Evolutionary conservation across 2,888 invertebrate genomes (phyloP).

Genomic region (Marronus borbonicus): DNA sequence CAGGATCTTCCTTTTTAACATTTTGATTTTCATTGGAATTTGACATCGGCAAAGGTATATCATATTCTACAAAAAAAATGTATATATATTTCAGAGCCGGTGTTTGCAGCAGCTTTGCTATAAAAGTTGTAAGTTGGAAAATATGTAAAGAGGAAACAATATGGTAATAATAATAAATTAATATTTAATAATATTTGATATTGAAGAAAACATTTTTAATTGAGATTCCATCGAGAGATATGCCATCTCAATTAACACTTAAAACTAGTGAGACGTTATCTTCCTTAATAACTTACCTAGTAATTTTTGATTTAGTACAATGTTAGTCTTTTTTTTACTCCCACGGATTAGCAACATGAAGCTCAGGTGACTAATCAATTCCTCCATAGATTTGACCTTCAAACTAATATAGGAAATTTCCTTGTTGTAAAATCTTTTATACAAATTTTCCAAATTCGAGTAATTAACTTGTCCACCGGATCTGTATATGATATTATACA

Average conservation of each 20-base stretch:
- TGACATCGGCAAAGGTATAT: conserved; percentile 61
- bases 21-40: conserved; percentile 31
- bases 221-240: no score
- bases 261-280: no score
- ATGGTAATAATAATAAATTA: no score
- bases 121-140: no score
- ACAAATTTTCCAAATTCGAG: conserved; percentile 62
- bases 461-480: conserved; percentile 64
- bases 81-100: background rate
- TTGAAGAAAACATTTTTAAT: no score
- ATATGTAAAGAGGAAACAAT: no score
- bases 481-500: conserved; percentile 66
- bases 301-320: conserved; percentile 72
- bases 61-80: conserved; percentile 60
- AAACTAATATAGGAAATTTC: conserved; percentile 63
- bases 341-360: conserved; percentile 65
- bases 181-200: no score
- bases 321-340: conserved; percentile 68
- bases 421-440: conserved; percentile 63
- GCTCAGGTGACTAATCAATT: conserved; percentile 65
- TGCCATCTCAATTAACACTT: no score
- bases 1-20: conserved; percentile 44
- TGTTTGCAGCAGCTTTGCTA: no score
- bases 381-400: conserved; percentile 64
- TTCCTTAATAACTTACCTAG: conserved; percentile 64